Evolutionary conservation across 2,113 vertebrate species (phyloP), one percentile per base, ranked within the genome.

Genomic region (Procapra przewalskii): DNA sequence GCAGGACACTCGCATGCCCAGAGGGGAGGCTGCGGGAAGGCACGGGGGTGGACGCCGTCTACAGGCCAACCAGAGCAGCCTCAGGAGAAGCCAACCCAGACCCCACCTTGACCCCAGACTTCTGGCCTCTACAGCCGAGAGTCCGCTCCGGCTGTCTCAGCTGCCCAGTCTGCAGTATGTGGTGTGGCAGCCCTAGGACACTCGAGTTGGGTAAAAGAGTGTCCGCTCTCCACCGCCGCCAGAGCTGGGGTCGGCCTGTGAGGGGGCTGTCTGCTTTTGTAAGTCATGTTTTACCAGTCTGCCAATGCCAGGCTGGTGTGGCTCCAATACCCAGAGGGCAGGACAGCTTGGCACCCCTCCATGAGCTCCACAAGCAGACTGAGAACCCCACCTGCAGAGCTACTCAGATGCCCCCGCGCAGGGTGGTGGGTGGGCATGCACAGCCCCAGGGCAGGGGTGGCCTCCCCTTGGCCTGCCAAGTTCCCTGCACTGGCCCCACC

Each of bases 361-460:
- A 6, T 2, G 62, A 23, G 27, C 45, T 55, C 54, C 45, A 21
- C 45, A 12, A 62, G 81, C 67, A 77, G 36, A 86, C 57, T 7
- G 23, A 55, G 36, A 57, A 64, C 36, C n/a, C 15, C 1, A 1
- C 50, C 27, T 29, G n/a, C 54, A 55, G 15, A 80, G 54, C 36
- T 52, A 19, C 67, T 80, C 23, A 80, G 48, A 54, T 3, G 16
- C 33, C 25, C 2, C 5, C 0, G 1, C 0, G 25, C 33, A 3
- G 45, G 23, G n/a, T 1, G 33, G 77, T 19, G 43, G 33, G 43
- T 36, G 43, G 40, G 33, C 16, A 3, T 3, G 7, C 1, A 3
- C 14, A 60, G 89, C 55, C 75, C 40, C 54, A 0, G 12, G 19
- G 17, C 2, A 14, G 43, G 12, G 19, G 19, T 8, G 19, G 31